phyloP scores from a whole-genome alignment of 2,888 invertebrate species.

The Xestia ashworthii region DNA sequence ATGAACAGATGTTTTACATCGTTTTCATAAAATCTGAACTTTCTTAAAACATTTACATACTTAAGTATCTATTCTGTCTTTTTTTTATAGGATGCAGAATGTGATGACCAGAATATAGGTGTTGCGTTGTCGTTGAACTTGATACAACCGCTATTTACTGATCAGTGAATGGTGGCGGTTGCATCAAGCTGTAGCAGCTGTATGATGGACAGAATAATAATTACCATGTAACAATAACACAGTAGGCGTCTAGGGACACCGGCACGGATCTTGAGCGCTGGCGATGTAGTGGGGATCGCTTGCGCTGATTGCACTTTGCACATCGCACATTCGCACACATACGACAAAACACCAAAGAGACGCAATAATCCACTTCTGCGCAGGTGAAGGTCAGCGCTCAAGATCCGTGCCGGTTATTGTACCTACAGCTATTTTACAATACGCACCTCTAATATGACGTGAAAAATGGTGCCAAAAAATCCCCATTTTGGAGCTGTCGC shows the following conservation, averaged over 20 bases:
- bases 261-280: background rate
- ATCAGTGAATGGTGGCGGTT: background rate
- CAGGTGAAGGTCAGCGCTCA: constrained; percentile 2
- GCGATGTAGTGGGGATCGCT: background rate
- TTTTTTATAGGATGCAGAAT: background rate
- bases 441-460: constrained; percentile 84
- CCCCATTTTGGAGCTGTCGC: constrained; percentile 84
- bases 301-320: constrained; percentile 2
- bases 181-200: no score
- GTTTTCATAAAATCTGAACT: background rate
- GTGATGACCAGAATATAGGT: background rate
- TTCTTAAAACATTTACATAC: background rate
- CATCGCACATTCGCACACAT: background rate
- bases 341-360: background rate
- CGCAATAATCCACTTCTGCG: background rate
- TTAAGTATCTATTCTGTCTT: background rate
- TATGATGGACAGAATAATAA: constrained; percentile 4
- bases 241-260: background rate
- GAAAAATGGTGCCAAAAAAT: constrained; percentile 88
- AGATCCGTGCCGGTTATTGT: background rate
- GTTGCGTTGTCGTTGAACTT: constrained; percentile 8
- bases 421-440: constrained; percentile 30
- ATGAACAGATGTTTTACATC: background rate
- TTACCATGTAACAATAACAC: background rate
- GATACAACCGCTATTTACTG: constrained; percentile 2